Base-by-base conservation (phyloP, 2,888 invertebrate genomes). In the Gymnosoma rotundatum region DNA sequence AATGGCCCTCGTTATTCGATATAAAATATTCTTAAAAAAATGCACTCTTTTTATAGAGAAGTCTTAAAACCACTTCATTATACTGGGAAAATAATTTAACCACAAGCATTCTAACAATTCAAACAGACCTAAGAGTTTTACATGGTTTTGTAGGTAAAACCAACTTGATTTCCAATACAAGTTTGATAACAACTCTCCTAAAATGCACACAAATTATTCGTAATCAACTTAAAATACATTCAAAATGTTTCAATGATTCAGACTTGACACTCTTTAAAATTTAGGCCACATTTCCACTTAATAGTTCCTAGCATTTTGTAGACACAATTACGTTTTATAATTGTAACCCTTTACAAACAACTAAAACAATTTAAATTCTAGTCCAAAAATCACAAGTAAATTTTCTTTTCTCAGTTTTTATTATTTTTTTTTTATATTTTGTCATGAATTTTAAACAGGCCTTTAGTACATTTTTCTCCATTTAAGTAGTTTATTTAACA, bases 401-500 rank as follows among this genome's bases (percentile, higher is more conserved):
- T 9, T 52, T 61, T 14, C 16, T 18, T 48, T 64, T 21, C n/a
- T 16, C 20, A 21, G 16, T 78, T 70, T 70, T n/a, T 38, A 48
- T n/a, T 10, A n/a, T n/a, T 32, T 36, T 38, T 18, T 6, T 6
- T 21, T 21, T 52, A 9, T 21, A 10, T 70, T 50, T 70, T 54
- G 7, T 12, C 2, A 56, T 78, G 63, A 63, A 78, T 36, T 63
- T 78, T 48, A 70, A 78, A 25, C 48, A 56, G 45, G 20, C 38
- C 10, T 32, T 7, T 78, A 42, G 12, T 78, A 42, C 54, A 61
- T 52, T 69, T 60, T 60, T 50, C 38, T 48, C 56, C 58, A 78
- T 54, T 79, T 56, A 52, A 67, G 32, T 61, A 69, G 60, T 69
- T 76, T 67, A 78, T 61, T 69, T 78, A 52, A 52, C 78, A 79